A percentile compares a stretch with the other conserved stretches of the same genome.
These are phyloP conservation scores for Agonum fuliginosum DNA, from an alignment of 2,888 invertebrate species.

Conservation along the genomic window DNA sequence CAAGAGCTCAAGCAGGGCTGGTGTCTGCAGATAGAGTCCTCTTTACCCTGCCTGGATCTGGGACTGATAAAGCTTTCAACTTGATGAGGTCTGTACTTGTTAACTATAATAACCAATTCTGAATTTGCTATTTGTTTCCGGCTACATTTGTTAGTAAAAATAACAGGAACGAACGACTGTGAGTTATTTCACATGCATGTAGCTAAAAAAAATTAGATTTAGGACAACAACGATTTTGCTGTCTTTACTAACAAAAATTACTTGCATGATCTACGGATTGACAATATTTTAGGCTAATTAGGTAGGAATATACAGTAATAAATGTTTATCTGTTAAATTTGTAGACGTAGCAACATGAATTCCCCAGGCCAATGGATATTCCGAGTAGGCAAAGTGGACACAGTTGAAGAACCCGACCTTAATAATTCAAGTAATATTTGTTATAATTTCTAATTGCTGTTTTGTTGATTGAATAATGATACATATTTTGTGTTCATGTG, in stretches of 20 bases:
- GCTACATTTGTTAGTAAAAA: too few relatives aligned
- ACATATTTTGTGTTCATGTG: conserved; percentile 22
- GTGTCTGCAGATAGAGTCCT: conserved; percentile 88
- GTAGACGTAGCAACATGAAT: conserved; percentile 90
- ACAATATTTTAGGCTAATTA: too few relatives aligned
- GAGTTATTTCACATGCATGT: too few relatives aligned
- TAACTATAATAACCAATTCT: too few relatives aligned
- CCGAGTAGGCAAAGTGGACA: conserved; percentile 83
- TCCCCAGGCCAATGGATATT: conserved; percentile 91
- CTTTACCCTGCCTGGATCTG: conserved; percentile 88
- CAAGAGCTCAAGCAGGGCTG: conserved; percentile 95
- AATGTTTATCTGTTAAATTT: conserved; percentile 64
- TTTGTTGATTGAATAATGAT: neutral
- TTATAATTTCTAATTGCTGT: neutral
- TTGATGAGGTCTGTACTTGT: conserved; percentile 83
- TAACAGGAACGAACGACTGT: too few relatives aligned
- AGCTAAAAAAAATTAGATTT: too few relatives aligned
- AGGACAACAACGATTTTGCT: too few relatives aligned
- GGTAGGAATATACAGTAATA: neutral
- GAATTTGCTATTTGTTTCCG: too few relatives aligned
- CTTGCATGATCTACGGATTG: too few relatives aligned
- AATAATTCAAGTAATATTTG: conserved; percentile 70
- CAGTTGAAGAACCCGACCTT: conserved; percentile 82
- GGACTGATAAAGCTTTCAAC: conserved; percentile 90
- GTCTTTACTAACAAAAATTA: too few relatives aligned